A percentile compares a stretch with the other conserved stretches of the same genome.
Conservation (phyloP, 2,113 vertebrate genomes). For the Dasypus novemcinctus region DNA sequence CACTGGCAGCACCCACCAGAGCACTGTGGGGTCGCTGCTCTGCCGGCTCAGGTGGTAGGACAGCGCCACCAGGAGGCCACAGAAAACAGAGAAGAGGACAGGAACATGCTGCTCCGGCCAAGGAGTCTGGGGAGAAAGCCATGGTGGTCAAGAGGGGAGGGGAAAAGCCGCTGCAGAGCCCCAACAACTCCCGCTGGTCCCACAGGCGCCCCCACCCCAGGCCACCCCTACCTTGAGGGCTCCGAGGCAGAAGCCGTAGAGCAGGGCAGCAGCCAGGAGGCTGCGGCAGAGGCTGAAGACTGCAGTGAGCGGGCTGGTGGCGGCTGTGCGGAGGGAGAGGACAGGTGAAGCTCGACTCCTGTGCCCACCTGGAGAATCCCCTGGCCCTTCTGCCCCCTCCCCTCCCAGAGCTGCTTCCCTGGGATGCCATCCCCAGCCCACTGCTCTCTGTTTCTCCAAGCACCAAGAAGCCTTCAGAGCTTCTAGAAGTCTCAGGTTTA, state of each 20-base stretch:
- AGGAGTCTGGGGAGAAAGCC: conserved; percentile 81
- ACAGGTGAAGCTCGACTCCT: neutral
- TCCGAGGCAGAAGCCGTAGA: conserved; percentile 93
- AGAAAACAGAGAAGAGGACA: conserved; percentile 93
- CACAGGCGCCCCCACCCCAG: neutral
- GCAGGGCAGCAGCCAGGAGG: conserved; percentile 87
- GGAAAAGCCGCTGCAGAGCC: conserved; percentile 27
- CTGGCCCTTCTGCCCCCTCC: neutral
- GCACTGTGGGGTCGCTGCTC: conserved; percentile 92
- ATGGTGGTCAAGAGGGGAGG: neutral
- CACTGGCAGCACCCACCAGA: conserved; percentile 85
- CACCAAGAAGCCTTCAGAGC: neutral
- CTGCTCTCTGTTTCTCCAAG: neutral
- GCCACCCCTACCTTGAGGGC: conserved; percentile 87
- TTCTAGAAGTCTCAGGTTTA: neutral
- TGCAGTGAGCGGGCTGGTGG: conserved; percentile 92
- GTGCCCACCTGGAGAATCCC: accelerated
- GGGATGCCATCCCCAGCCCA: neutral
- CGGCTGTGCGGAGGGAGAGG: conserved; percentile 79
- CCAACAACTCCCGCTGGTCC: neutral
- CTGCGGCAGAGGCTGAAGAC: conserved; percentile 91
- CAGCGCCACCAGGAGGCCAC: conserved; percentile 90
- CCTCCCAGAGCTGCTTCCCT: neutral
- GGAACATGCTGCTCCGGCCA: conserved; percentile 94
- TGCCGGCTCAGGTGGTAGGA: conserved; percentile 94